Percentiles rank a stretch among this genome's conserved stretches.
Conservation (phyloP, 2,888 invertebrate species). For the Zhuqinia jingwanae region DNA sequence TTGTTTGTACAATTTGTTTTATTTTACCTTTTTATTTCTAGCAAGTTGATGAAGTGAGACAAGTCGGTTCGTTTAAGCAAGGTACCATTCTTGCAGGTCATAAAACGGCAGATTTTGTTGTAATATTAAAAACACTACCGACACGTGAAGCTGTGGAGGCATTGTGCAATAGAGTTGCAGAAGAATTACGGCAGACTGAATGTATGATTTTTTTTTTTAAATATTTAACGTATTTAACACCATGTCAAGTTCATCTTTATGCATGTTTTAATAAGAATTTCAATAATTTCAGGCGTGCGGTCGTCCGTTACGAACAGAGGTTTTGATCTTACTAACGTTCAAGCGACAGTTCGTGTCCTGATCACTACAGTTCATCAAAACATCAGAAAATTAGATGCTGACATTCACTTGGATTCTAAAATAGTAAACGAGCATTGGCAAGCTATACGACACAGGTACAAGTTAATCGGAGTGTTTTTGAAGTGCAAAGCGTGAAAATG, state of each 20-base stretch:
- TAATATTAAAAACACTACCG: constrained; percentile 97
- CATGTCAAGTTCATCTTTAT: too few relatives aligned
- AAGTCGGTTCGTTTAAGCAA: constrained; percentile 98
- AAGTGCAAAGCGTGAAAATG: not conserved
- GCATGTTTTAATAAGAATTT: not conserved
- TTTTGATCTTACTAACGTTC: constrained; percentile 92
- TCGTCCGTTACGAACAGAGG: constrained; percentile 84
- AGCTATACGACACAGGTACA: constrained; percentile 91
- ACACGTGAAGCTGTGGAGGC: constrained; percentile 97
- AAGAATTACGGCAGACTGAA: constrained; percentile 86
- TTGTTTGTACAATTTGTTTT: too few relatives aligned
- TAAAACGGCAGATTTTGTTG: constrained; percentile 97
- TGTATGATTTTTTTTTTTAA: constrained; percentile 79
- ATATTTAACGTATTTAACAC: too few relatives aligned
- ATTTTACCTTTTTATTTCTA: constrained; percentile 80
- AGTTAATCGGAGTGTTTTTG: not conserved
- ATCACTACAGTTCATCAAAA: constrained; percentile 97
- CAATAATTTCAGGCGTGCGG: constrained; percentile 80
- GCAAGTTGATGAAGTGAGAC: constrained; percentile 96
- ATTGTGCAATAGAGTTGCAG: constrained; percentile 91
- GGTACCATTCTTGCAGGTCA: constrained; percentile 98
- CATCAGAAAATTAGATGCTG: constrained; percentile 93
- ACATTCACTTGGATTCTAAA: constrained; percentile 87
- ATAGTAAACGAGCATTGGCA: constrained; percentile 94
- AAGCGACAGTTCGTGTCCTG: constrained; percentile 93